Base-by-base conservation (phyloP, 2,113 vertebrate species). In the Istiophorus platypterus region DNA sequence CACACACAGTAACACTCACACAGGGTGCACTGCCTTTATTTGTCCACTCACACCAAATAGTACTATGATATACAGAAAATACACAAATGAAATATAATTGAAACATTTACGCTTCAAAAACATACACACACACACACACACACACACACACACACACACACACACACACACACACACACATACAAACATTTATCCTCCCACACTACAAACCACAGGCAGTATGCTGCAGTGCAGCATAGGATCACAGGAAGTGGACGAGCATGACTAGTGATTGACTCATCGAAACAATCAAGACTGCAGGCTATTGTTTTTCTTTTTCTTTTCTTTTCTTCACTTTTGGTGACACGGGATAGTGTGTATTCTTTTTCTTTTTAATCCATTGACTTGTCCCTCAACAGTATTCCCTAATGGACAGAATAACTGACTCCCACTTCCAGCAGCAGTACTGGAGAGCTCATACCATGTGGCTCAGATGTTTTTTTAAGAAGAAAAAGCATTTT, bases 1-100 rank as follows among this genome's bases (percentile, higher is more conserved):
- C 84, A 81, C 74, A 76, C 62, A 61, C 39, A 9, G 37, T 39
- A 39, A 39, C 37, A 31, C 11, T 27, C 58, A 56, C 22, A 42
- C 47, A 64, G 0, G 26, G 22, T 8, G 4, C 24, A 58, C 26
- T 12, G 41, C 20, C 39, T 34, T 15, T 51, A 27, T 26, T 59
- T 26, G 4, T 67, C 27, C 22, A 57, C 65, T 67, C 58, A 56
- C 49, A 72, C 13, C 22, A 51, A n/a, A 52, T 41, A 18, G 66
- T 41, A 37, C 29, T 49, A 31, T 61, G 57, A 63, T 39, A 9
- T 39, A 39, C 10, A 39, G 8, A 39, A 62, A 7, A 13, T 6
- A 72, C 12, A 57, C 68, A 80, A 10, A 27, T 15, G 37, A 39
- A 39, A 39, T 9, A 39, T 7, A 10, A 9, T 39, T 26, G 18